These are phyloP conservation scores for Polyploca ridens DNA, from an alignment of 2,888 invertebrate species.

Conservation along the genomic window DNA sequence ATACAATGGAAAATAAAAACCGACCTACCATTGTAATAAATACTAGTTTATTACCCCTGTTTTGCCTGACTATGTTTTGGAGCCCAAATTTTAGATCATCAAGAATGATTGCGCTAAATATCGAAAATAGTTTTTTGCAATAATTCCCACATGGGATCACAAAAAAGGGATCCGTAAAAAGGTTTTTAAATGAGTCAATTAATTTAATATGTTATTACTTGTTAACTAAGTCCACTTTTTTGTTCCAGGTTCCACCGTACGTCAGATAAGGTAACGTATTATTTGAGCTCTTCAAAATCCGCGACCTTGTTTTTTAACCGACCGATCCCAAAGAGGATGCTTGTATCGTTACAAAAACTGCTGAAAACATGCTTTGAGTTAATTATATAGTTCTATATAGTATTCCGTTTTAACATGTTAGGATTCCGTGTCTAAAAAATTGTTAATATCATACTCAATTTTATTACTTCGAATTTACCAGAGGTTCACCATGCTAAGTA, in stretches of 20 bases:
- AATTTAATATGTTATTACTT: constrained; percentile 33
- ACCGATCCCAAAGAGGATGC: constrained; percentile 24
- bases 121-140: background rate
- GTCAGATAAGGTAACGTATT: constrained; percentile 30
- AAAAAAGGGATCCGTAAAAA: background rate
- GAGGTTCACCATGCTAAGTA: background rate
- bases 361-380: constrained; percentile 8
- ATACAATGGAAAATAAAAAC: background rate
- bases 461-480: background rate
- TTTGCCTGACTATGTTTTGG: background rate
- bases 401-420: constrained; percentile 6
- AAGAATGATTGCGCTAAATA: background rate
- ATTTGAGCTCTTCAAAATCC: constrained; percentile 25
- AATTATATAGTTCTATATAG: constrained; percentile 10
- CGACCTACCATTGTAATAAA: background rate
- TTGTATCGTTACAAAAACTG: constrained; percentile 9
- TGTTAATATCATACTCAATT: too few relatives aligned
- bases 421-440: background rate
- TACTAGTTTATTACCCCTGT: background rate
- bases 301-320: constrained; percentile 31
- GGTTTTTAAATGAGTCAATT: background rate
- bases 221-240: constrained; percentile 26
- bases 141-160: background rate
- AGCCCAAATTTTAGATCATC: background rate
- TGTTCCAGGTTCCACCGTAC: constrained; percentile 30